Evolutionary conservation across 2,797 vertebrate species (phyloP).

Genomic region (Falco novaeseelandiae): DNA sequence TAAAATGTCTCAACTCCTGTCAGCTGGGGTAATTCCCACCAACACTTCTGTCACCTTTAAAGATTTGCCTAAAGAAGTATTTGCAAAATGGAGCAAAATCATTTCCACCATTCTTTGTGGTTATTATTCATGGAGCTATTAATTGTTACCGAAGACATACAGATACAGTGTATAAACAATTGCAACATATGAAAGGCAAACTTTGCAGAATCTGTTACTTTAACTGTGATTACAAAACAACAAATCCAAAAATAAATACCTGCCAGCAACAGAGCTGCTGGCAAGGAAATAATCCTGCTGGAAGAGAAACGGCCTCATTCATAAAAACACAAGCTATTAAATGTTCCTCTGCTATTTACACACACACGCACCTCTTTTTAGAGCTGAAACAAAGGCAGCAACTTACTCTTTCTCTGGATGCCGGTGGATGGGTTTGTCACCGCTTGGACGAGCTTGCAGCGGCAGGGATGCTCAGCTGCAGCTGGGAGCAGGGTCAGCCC

Average conservation of each 20-base stretch:
- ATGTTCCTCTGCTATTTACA: neutral
- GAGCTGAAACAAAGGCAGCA: neutral
- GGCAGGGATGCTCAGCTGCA: neutral
- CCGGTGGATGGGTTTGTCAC: rapidly evolving
- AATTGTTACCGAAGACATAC: neutral
- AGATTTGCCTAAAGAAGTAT: neutral
- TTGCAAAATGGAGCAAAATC: neutral
- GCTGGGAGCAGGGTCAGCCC: slow-evolving; percentile 35
- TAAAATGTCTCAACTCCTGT: neutral
- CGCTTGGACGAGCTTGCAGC: neutral
- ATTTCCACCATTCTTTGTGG: neutral
- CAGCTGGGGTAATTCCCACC: neutral
- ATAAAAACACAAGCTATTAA: neutral
- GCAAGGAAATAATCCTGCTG: neutral
- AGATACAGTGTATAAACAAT: neutral
- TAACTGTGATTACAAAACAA: neutral
- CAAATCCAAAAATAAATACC: neutral
- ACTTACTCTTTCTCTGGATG: slow-evolving; percentile 55
- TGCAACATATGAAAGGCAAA: neutral
- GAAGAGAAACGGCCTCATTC: neutral
- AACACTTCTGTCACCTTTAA: neutral
- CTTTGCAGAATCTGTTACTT: neutral
- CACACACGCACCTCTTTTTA: neutral
- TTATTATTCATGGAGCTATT: neutral
- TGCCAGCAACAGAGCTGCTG: neutral